Evolutionary conservation across 2,888 invertebrate species (phyloP).

Genomic region (Stenodema calcarata): DNA sequence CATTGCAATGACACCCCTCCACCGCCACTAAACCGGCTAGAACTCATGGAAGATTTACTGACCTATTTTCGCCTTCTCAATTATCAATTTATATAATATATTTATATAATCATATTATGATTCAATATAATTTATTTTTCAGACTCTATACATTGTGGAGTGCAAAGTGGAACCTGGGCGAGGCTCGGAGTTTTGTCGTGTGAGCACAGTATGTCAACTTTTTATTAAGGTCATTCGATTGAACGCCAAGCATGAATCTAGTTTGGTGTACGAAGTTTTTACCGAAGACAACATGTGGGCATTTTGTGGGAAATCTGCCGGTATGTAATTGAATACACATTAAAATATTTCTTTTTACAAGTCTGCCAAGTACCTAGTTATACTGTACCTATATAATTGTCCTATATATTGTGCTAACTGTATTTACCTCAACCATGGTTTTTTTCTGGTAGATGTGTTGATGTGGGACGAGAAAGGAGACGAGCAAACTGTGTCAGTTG

Average conservation of each 20-base stretch:
- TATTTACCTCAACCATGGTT: no score
- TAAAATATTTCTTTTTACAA: no score
- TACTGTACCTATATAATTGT: no score
- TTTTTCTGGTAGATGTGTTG: slow-evolving; percentile 69
- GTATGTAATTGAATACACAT: not conserved
- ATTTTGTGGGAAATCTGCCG: slow-evolving; percentile 82
- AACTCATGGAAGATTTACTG: no score
- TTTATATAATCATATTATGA: no score
- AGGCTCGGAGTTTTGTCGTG: slow-evolving; percentile 84
- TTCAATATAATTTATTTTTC: slow-evolving; percentile 2
- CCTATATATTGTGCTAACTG: no score
- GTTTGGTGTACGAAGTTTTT: slow-evolving; percentile 91
- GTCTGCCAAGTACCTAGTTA: no score
- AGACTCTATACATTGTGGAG: slow-evolving; percentile 82
- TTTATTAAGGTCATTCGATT: slow-evolving; percentile 74
- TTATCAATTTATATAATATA: no score
- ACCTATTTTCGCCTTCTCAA: no score
- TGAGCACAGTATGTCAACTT: slow-evolving; percentile 85
- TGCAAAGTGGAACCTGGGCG: slow-evolving; percentile 80
- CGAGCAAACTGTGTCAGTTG: slow-evolving; percentile 78
- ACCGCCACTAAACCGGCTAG: no score
- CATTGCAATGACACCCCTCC: no score
- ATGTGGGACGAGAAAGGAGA: slow-evolving; percentile 69
- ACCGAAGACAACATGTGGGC: slow-evolving; percentile 94
- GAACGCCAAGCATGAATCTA: slow-evolving; percentile 60